Conservation (phyloP, 37 sponge, comb jelly and placozoan genomes). For the Theonella swinhoei region DNA sequence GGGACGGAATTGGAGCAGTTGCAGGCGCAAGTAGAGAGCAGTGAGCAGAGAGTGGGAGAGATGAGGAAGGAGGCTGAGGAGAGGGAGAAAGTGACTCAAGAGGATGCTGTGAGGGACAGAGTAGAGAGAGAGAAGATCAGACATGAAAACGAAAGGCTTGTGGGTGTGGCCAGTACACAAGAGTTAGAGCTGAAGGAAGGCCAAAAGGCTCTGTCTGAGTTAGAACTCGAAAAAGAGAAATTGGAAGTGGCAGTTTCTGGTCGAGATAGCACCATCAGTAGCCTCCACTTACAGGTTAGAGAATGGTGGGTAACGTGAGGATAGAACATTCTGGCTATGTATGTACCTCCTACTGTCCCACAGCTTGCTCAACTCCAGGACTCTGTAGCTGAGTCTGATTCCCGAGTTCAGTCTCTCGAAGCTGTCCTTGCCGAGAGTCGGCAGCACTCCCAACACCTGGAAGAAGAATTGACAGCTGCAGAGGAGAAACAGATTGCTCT, state of each 20-base stretch:
- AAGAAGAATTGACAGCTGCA: slow-evolving; percentile 2
- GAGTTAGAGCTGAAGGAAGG: too few relatives aligned
- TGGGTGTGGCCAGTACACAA: too few relatives aligned
- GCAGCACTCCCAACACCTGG: not conserved
- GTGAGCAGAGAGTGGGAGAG: slow-evolving; percentile 7
- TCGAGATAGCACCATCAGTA: slow-evolving; percentile 21
- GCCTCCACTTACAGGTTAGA: slow-evolving; percentile 35
- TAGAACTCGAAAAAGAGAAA: slow-evolving; percentile 18
- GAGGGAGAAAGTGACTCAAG: slow-evolving; percentile 9
- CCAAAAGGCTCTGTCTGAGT: too few relatives aligned
- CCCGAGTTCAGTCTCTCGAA: not conserved
- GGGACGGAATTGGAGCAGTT: slow-evolving; percentile 18
- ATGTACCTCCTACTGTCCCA: too few relatives aligned
- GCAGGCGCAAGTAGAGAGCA: not conserved
- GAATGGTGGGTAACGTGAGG: too few relatives aligned
- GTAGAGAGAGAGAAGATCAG: not conserved
- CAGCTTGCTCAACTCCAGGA: too few relatives aligned
- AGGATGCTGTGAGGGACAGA: slow-evolving; percentile 1
- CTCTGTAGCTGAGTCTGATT: not conserved
- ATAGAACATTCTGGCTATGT: too few relatives aligned
- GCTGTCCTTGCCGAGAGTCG: not conserved
- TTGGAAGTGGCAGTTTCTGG: slow-evolving; percentile 9
- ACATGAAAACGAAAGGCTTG: not conserved
- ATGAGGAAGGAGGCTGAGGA: slow-evolving; percentile 5
- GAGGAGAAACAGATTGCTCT: not conserved